Conservation (phyloP, 2,797 vertebrate genomes). For the Botia kubotai region DNA sequence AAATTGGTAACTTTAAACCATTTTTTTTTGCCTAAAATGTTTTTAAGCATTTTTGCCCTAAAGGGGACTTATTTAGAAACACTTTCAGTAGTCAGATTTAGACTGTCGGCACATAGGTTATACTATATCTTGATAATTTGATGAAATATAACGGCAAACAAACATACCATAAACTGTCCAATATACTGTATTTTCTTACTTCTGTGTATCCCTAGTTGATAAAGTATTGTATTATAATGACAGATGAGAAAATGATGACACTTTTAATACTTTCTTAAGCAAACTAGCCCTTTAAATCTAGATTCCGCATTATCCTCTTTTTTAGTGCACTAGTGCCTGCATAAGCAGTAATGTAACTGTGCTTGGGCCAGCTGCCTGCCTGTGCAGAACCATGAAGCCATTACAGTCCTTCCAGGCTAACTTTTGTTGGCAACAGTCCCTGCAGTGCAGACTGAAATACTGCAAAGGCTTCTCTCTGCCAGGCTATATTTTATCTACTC, state of each 20-base stretch:
- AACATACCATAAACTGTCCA: no score
- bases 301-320: constrained; percentile 13
- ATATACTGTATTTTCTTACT: background rate
- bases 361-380: constrained; percentile 1
- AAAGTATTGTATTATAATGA: background rate
- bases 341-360: constrained; percentile 36
- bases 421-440: constrained; percentile 31
- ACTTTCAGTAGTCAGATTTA: no score
- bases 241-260: no score
- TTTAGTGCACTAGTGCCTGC: constrained; percentile 24
- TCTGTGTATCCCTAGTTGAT: background rate
- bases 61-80: no score
- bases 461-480: constrained; percentile 49
- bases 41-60: no score
- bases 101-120: no score
- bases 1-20: no score
- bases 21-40: no score
- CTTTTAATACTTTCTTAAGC: background rate
- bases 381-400: constrained; percentile 22
- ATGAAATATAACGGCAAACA: no score
- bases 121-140: no score
- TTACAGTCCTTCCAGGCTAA: constrained; percentile 33
- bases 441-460: constrained; percentile 34
- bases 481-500: constrained; percentile 30
- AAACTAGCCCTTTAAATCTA: background rate